Evolutionary conservation across 2,797 vertebrate species (phyloP), one percentile per base, ranked within the genome.

Genomic region (Amniataba percoides): DNA sequence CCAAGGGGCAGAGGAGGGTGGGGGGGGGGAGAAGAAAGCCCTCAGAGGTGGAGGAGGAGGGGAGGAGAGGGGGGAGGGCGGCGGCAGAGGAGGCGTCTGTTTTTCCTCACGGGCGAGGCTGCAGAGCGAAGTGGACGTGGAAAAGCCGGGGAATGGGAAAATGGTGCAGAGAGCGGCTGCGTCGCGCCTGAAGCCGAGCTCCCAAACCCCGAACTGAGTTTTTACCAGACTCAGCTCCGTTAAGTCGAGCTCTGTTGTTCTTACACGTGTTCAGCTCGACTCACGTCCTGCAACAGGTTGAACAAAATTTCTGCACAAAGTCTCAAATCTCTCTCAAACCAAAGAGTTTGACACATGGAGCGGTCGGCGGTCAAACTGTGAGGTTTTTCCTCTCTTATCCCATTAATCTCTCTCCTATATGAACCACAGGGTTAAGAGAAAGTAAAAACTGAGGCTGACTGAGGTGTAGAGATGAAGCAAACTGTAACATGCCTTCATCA

Each of bases 81-180:
- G 89, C 65, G 72, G 91, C 83, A 85, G 84, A 56, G 71, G 84
- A 59, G 82, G 81, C 78, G 87, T 94, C 93, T 95, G 94, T 88
- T 96, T 95, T 95, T 91, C 90, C 89, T 95, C 95, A 93, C 76
- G 74, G 77, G 67, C 52, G 48, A 76, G 88, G 77, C 88, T 81
- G 77, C 65, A 1, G 48, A 94, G 82, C 88, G 80, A 90, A 94
- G 89, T 34, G 81, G 87, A 92, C 91, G 62, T 90, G 90, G 86
- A 82, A 90, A 93, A 92, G 88, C 93, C 83, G 58, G 87, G 87
- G 90, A 93, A 92, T 93, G 92, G 88, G 86, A 94, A 92, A 78
- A 88, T 82, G 66, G 86, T 86, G 89, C 83, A 71, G 87, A 80
- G 91, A 77, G 84, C 59, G 84, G 80, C 81, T 42, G 77, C 63